Evolutionary conservation across 2,797 vertebrate species (phyloP).

Genomic region (Pempheris klunzingeri): DNA sequence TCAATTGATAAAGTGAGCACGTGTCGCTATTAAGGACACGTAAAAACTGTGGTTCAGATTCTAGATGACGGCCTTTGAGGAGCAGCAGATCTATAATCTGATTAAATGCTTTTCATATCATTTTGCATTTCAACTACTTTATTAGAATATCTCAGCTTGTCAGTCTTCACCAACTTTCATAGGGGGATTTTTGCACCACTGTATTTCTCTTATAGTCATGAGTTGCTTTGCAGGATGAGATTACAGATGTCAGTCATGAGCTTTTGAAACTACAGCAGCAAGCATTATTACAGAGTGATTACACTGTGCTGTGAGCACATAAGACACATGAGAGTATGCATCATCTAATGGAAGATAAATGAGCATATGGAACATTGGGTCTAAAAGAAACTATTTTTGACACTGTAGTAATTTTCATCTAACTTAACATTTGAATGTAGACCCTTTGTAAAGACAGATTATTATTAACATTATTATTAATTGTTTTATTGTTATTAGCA

Average conservation of each 20-base stretch:
- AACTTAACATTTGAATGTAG: neutral
- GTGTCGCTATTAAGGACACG: neutral
- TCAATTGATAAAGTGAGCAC: neutral
- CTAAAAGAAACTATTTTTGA: neutral
- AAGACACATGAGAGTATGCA: no score
- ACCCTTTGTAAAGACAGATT: neutral
- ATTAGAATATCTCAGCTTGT: constrained; percentile 4
- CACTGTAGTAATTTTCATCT: neutral
- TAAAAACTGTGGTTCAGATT: neutral
- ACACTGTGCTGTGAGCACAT: neutral
- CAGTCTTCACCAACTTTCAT: neutral
- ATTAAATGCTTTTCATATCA: neutral
- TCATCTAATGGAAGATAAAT: neutral
- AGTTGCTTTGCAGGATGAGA: neutral
- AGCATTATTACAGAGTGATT: neutral
- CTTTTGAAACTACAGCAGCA: neutral
- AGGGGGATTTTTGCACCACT: neutral
- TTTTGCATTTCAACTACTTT: neutral
- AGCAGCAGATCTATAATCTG: neutral
- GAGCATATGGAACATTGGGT: neutral
- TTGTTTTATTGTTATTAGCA: neutral
- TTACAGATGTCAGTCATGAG: neutral
- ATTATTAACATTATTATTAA: no score
- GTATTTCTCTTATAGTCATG: neutral
- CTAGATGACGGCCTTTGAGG: neutral